Evolutionary conservation across 1,140 invertebrate genomes (phyloP).

Genomic region (Coenobita brevimanus): DNA sequence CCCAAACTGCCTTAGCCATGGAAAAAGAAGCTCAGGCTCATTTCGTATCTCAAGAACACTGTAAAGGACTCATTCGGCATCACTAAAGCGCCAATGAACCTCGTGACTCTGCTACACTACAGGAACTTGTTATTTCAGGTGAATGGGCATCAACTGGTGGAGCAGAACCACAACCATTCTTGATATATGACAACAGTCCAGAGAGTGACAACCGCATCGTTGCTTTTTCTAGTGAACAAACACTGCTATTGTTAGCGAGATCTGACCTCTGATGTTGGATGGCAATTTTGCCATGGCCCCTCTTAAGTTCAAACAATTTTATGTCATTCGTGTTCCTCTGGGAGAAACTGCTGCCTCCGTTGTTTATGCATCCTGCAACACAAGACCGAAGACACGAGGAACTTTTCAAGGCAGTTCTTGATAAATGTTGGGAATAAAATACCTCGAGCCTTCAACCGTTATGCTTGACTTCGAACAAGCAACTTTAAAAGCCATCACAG

Average conservation of each 20-base stretch:
- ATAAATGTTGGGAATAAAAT: background rate
- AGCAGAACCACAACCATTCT: too few relatives aligned
- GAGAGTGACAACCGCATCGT: background rate
- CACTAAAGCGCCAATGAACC: too few relatives aligned
- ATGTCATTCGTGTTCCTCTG: constrained; percentile 1
- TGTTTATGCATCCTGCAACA: constrained; percentile 22
- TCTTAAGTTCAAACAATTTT: constrained; percentile 2
- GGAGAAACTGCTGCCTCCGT: constrained; percentile 8
- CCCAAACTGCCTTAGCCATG: too few relatives aligned
- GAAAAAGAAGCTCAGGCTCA: too few relatives aligned
- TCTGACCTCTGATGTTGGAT: constrained; percentile 5
- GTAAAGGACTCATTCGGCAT: too few relatives aligned
- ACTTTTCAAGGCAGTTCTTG: too few relatives aligned
- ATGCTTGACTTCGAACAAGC: background rate
- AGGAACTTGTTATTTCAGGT: too few relatives aligned
- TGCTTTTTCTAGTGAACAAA: background rate
- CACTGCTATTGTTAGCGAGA: background rate
- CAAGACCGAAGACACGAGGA: constrained; percentile 15
- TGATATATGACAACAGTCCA: too few relatives aligned
- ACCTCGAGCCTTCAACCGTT: background rate
- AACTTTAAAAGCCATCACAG: too few relatives aligned
- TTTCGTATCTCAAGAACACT: too few relatives aligned
- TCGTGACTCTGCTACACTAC: too few relatives aligned
- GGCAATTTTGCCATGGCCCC: constrained; percentile 14
- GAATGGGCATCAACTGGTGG: too few relatives aligned